A percentile compares a stretch with the other conserved stretches of the same genome.
Evolutionary conservation across 1,140 invertebrate genomes (phyloP).

Genomic region (Brachionus paranguensis): DNA sequence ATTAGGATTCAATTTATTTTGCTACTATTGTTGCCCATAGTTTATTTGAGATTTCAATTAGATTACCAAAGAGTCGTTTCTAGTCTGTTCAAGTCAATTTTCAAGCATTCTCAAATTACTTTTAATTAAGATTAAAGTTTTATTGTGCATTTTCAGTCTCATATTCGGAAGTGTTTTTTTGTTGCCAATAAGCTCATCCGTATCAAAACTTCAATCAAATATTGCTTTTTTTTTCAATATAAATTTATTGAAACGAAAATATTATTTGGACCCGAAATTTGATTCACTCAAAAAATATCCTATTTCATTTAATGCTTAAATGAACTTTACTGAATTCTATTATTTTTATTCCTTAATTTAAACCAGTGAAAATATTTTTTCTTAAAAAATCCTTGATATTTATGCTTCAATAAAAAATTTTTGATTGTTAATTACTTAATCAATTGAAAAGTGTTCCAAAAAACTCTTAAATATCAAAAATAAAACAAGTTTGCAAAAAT

Average conservation of each 20-base stretch:
- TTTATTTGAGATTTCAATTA: slow-evolving; percentile 19
- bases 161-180: not conserved
- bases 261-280: not conserved
- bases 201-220: not conserved
- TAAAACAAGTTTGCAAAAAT: not conserved
- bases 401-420: not conserved
- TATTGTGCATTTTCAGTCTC: not conserved
- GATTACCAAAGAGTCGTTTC: not conserved
- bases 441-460: not conserved
- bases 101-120: slow-evolving; percentile 19
- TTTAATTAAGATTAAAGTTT: not conserved
- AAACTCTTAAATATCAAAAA: not conserved
- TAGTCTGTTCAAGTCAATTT: not conserved
- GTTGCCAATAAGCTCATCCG: not conserved
- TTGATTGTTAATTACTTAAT: not conserved
- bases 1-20: slow-evolving; percentile 9
- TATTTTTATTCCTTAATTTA: not conserved
- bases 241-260: not conserved
- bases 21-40: not conserved
- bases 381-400: not conserved
- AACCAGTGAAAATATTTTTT: not conserved
- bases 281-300: not conserved
- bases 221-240: not conserved
- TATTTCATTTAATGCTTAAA: slow-evolving; percentile 8
- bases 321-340: not conserved